These are phyloP conservation scores for Polydrusus tereticollis DNA, from an alignment of 2,888 invertebrate species.

Conservation along the genomic window DNA sequence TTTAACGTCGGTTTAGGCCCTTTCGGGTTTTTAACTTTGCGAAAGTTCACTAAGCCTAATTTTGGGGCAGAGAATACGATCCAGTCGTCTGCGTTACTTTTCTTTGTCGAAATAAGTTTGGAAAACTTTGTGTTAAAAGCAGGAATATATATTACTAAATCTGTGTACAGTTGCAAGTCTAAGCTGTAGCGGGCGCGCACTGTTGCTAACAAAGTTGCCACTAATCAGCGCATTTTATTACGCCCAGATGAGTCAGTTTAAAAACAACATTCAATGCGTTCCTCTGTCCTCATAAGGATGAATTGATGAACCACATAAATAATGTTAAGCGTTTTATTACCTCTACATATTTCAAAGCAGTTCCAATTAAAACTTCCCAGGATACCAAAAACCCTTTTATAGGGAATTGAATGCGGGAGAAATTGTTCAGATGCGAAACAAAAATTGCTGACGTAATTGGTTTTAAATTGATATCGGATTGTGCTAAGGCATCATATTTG, in stretches of 20 bases:
- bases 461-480: constrained; percentile 11
- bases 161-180: no score
- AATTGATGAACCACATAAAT: no score
- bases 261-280: no score
- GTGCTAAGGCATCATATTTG: background rate
- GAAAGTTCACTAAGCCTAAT: background rate
- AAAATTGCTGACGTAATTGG: constrained; percentile 6
- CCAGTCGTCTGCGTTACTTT: background rate
- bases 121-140: no score
- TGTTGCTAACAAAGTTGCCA: no score
- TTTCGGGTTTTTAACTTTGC: background rate
- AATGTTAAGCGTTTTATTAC: no score
- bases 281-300: no score
- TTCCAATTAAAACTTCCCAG: constrained; percentile 1
- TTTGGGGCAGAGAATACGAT: background rate
- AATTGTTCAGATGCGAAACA: constrained; percentile 1
- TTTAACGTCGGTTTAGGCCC: background rate
- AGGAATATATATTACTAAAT: no score
- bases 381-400: constrained; percentile 3
- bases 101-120: no score
- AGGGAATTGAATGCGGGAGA: background rate
- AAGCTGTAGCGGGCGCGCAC: no score
- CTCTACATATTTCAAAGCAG: background rate
- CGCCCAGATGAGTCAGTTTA: no score
- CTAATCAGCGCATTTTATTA: no score